A percentile compares a stretch with the other conserved stretches of the same genome.
These are phyloP conservation scores for Drosophila cognata DNA, from an alignment of 2,888 invertebrate genomes.

Conservation along the genomic window DNA sequence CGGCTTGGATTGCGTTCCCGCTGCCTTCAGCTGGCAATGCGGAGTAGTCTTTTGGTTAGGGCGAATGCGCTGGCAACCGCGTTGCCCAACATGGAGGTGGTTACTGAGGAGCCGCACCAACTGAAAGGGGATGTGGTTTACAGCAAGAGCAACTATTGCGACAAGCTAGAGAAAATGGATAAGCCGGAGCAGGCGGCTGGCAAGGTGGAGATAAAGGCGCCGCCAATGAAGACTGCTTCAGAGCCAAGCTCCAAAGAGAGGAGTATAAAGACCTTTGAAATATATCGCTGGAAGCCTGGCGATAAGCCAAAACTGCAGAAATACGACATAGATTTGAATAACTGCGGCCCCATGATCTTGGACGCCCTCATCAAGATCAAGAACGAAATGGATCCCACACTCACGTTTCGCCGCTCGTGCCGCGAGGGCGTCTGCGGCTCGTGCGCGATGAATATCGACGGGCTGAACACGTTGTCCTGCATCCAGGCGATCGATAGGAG, in stretches of 20 bases:
- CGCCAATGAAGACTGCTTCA: not conserved
- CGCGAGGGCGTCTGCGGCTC: conserved; percentile 99
- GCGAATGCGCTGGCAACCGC: not conserved
- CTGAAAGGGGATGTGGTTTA: not conserved
- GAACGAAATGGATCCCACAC: conserved; percentile 96
- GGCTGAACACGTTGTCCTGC: conserved; percentile 97
- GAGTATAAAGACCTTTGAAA: conserved; percentile 90
- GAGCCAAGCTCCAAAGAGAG: conserved; percentile 12
- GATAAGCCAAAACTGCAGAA: conserved; percentile 91
- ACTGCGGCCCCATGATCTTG: conserved; percentile 97
- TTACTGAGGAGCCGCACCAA: not conserved
- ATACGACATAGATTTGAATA: conserved; percentile 89
- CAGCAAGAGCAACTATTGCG: not conserved
- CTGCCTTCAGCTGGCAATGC: not conserved
- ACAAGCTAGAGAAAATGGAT: not conserved
- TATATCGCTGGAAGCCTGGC: conserved; percentile 95
- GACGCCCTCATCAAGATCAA: conserved; percentile 98
- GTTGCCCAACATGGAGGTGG: not conserved
- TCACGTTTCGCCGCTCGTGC: conserved; percentile 97
- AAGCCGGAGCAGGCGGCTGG: not conserved
- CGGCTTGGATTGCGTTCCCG: conserved; percentile 11
- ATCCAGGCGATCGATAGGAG: conserved; percentile 90
- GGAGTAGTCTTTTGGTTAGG: not conserved
- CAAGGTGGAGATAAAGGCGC: not conserved
- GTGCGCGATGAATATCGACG: conserved; percentile 99